Percentiles rank a stretch among this genome's conserved stretches.
phyloP scores from a whole-genome alignment of 2,888 invertebrate species.

The Thera obeliscata region DNA sequence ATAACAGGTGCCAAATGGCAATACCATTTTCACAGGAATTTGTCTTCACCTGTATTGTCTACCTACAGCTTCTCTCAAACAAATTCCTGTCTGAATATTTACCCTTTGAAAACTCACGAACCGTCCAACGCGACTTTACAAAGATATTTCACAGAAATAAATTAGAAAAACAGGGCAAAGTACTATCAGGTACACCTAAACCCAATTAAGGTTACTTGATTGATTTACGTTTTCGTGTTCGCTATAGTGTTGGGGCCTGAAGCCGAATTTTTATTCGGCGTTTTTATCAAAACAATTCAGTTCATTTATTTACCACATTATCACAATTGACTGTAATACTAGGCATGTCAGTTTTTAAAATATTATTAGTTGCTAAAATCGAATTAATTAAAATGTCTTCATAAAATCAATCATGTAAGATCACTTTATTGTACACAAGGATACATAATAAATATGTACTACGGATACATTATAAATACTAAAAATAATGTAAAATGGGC shows the following conservation, averaged over 20 bases:
- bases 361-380: too few species aligned
- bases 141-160: slow-evolving; percentile 16
- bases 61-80: slow-evolving; percentile 7
- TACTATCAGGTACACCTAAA: slow-evolving; percentile 25
- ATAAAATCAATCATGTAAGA: too few species aligned
- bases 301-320: too few species aligned
- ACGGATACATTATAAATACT: too few species aligned
- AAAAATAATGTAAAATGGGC: too few species aligned
- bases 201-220: slow-evolving; percentile 38
- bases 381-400: too few species aligned
- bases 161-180: slow-evolving; percentile 24
- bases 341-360: too few species aligned
- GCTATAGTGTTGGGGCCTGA: slow-evolving; percentile 14
- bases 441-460: too few species aligned
- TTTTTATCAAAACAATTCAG: background rate
- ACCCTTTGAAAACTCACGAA: slow-evolving; percentile 17
- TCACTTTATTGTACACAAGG: too few species aligned
- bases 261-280: slow-evolving; percentile 15
- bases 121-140: slow-evolving; percentile 7
- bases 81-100: slow-evolving; percentile 18
- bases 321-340: too few species aligned
- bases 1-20: background rate
- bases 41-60: slow-evolving; percentile 5
- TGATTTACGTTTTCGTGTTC: slow-evolving; percentile 34
- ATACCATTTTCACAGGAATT: slow-evolving; percentile 1